Base-by-base conservation (phyloP, 2,888 invertebrate genomes). In the Pollenia labialis region DNA sequence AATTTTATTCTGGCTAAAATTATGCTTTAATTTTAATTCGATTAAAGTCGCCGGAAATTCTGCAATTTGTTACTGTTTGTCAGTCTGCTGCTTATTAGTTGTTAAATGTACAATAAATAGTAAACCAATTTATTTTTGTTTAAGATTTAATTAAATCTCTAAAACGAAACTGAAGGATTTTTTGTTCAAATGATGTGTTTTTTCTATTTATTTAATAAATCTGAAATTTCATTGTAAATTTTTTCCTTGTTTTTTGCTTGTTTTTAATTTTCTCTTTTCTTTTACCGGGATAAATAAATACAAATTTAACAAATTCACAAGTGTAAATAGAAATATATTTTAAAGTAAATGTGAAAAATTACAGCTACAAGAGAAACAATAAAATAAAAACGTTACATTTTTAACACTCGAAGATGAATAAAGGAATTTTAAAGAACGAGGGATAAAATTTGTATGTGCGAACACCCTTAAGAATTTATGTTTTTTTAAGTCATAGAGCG, bases 261-360 rank as follows among this genome's bases (percentile, higher is more conserved):
- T 11, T 16, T 23, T 72, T 32, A 56, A 23, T 58, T 46, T 58
- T 18, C 44, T 18, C 3, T 46, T 58, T 40, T 10, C 40, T 66
- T 50, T 32, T 32, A 32, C 32, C 6, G 6, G 32, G 32, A 32
- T 32, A 32, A 32, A 32, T 32, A 32, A 32, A 32, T 32, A 2
- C 1, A 23, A 56, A 75, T 75, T 81, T 44, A 58, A 44, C 60
- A 75, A 60, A 60, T 75, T 82, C 69, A 44, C 50, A 75, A 75
- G 62, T 69, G 82, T 82, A 76, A 82, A 75, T 68, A 81, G 44
- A 11, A 54, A 60, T 16, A 58, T 58, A 80, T 9, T 11, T 32
- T 32, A 0, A 44, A 42, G 12, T 16, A 48, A 54, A 16, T 16
- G n/a, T 46, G 56, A 23, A 46, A 72, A 44, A 23, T 9, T 14